Evolutionary conservation across 1,140 invertebrate genomes (phyloP), one percentile per base, ranked within the genome.

Genomic region (Phocides pigmalion): DNA sequence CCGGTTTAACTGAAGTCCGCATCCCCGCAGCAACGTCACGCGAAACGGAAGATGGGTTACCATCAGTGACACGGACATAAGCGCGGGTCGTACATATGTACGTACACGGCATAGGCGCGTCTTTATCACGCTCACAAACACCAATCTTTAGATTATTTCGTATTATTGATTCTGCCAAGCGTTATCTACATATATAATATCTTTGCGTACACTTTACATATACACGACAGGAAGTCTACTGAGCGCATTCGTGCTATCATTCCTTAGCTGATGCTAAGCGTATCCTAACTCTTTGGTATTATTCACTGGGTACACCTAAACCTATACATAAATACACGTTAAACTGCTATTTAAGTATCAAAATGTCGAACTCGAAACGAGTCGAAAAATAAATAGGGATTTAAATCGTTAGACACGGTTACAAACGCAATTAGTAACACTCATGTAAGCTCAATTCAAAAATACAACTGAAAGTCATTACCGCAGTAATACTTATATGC

Each of bases 281-380:
- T 65, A 68, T 65, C 47, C 64, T 72, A 74, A 79, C 44, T 89
- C 87, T 90, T 90, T 90, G 87, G 87, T 90, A 83, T 79, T 73
- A 79, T 81, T 89, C 68, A 87, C 84, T 87, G 82, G 79, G 49
- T 61, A 69, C 35, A 39, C 12, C 76, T 84, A 84, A 79, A 81
- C 65, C 81, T 86, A 83, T 76, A 79, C 59, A 68, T 75, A 51
- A 79, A 78, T 81, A 84, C 67, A 73, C 72, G 67, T 61, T 70
- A 64, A 76, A 70, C 63, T 67, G 66, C 69, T 64, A 54, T 74
- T 68, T 69, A 72, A 68, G 63, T 77, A 72, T 72, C 68, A 72
- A 67, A 69, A 64, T 65, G 25, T 44, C 37, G 50, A 70, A 66
- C 35, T 46, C 41, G 54, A 9, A 28, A n/a, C 53, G 39, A 56